Evolutionary conservation across 30 jellyfish, hydroid and myxozoan genomes (phyloP).

Genomic region (Mastigias papua): DNA sequence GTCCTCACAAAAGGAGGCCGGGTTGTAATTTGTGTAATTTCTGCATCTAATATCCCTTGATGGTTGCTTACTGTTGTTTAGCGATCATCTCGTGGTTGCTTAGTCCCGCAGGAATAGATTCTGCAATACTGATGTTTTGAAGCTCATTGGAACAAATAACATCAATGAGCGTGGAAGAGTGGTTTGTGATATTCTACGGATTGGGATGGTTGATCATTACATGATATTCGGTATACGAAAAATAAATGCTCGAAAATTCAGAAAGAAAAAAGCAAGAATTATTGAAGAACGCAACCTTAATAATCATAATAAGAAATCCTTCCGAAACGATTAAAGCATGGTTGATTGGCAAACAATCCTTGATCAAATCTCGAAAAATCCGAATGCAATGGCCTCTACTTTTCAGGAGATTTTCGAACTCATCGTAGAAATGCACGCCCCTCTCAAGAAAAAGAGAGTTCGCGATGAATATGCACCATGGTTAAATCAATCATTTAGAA

Average conservation of each 20-base stretch:
- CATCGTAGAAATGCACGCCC: background rate
- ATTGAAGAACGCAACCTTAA: background rate
- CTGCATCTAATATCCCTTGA: background rate
- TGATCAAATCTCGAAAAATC: background rate
- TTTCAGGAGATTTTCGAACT: background rate
- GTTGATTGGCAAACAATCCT: background rate
- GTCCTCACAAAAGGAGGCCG: constrained; percentile 54
- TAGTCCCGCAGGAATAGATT: background rate
- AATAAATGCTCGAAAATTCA: too few relatives aligned
- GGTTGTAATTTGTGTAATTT: constrained; percentile 7
- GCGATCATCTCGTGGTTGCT: constrained; percentile 1
- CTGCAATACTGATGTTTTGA: background rate
- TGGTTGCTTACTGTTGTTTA: background rate
- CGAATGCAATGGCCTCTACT: background rate
- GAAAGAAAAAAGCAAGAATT: too few relatives aligned
- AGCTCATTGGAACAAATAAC: background rate
- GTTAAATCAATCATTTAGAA: background rate
- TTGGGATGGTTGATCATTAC: too few relatives aligned
- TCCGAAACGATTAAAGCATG: background rate
- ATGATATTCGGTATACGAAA: too few relatives aligned
- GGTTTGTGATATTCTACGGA: too few relatives aligned
- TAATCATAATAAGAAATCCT: too few relatives aligned
- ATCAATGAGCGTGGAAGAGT: too few relatives aligned
- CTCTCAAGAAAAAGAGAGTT: background rate
- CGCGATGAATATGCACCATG: background rate